Percentiles rank a stretch among this genome's conserved stretches.
These are phyloP conservation scores for Carapus acus DNA, from an alignment of 2,797 vertebrate species.

Conservation along the genomic window DNA sequence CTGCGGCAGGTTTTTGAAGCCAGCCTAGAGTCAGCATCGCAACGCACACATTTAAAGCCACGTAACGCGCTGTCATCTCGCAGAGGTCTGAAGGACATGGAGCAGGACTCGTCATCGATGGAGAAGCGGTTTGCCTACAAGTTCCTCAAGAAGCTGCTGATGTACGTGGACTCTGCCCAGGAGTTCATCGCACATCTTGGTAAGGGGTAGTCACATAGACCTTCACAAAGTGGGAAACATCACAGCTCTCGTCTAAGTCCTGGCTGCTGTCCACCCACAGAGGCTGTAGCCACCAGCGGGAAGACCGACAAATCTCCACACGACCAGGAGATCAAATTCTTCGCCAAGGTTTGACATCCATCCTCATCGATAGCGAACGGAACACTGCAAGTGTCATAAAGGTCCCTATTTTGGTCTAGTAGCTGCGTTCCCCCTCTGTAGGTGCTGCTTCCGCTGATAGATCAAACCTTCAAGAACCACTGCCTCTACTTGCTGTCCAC, in stretches of 20 bases:
- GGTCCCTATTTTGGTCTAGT: background rate
- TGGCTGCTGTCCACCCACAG: constrained; percentile 64
- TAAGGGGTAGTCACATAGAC: constrained; percentile 62
- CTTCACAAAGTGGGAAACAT: too few relatives aligned
- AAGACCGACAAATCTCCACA: constrained; percentile 97
- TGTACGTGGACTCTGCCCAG: constrained; percentile 93
- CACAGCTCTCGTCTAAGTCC: too few relatives aligned
- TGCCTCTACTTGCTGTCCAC: constrained; percentile 95
- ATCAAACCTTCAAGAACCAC: constrained; percentile 98
- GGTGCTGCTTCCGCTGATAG: constrained; percentile 90
- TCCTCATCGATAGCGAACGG: background rate
- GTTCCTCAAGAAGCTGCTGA: constrained; percentile 91
- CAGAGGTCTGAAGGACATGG: constrained; percentile 87
- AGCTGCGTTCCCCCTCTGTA: constrained; percentile 45
- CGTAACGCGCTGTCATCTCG: too few relatives aligned
- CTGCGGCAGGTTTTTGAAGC: too few relatives aligned
- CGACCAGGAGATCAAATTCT: constrained; percentile 99
- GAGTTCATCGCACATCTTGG: constrained; percentile 98
- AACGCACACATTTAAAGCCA: too few relatives aligned
- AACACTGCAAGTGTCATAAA: background rate
- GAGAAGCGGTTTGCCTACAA: constrained; percentile 94
- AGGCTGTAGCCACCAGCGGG: constrained; percentile 94
- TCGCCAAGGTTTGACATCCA: constrained; percentile 84
- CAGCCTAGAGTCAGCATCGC: too few relatives aligned
- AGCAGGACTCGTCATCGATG: constrained; percentile 91